Conservation (phyloP, 2,113 vertebrate genomes). For the Burhinus bistriatus region DNA sequence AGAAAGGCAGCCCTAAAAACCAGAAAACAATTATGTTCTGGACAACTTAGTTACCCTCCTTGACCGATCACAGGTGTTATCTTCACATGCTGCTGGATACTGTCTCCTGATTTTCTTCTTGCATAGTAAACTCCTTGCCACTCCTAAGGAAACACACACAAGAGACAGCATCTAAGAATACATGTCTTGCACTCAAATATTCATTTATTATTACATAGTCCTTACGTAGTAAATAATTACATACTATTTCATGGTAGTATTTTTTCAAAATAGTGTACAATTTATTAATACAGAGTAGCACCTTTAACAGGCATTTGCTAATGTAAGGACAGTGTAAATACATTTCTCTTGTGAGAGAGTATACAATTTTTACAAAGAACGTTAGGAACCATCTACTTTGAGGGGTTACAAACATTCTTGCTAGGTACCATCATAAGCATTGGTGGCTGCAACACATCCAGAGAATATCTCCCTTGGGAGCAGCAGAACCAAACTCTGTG, state of each 20-base stretch:
- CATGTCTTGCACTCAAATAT: neutral
- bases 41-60: constrained; percentile 85
- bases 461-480: neutral
- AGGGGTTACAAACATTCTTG: neutral
- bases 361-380: neutral
- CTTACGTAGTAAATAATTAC: neutral
- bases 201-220: neutral
- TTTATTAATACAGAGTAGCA: neutral
- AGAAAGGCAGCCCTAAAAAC: neutral
- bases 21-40: neutral
- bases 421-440: neutral
- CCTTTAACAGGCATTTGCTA: neutral
- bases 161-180: neutral
- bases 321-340: neutral
- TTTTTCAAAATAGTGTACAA: neutral
- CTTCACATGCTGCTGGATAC: constrained; percentile 90
- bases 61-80: constrained; percentile 92
- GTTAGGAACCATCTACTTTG: neutral
- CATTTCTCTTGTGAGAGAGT: neutral
- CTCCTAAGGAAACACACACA: constrained; percentile 76
- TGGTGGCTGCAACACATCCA: neutral
- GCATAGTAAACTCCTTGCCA: constrained; percentile 94
- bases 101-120: constrained; percentile 91
- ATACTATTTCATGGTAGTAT: neutral
- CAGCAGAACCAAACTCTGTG: neutral